Percentiles rank a stretch among this genome's conserved stretches.
Conservation (phyloP, 2,888 invertebrate species). For the Halictus quadricinctus region DNA sequence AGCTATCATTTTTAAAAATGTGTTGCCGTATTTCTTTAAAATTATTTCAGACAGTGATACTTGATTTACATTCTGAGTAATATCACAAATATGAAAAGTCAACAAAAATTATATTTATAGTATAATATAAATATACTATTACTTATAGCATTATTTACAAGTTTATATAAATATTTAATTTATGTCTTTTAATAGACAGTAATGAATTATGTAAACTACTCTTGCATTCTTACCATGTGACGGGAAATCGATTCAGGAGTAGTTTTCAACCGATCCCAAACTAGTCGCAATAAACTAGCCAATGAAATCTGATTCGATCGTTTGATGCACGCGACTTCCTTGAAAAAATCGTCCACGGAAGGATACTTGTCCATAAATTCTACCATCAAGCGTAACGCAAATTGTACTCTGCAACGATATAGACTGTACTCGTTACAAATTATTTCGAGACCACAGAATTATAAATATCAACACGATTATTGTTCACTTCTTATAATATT, state of each 20-base stretch:
- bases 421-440: neutral
- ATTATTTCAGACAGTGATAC: neutral
- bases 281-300: conserved; percentile 50
- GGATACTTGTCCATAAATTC: conserved; percentile 66
- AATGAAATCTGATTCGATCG: conserved; percentile 54
- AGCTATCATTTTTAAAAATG: neutral
- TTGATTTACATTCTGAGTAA: neutral
- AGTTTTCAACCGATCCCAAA: conserved; percentile 61
- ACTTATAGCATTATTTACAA: neutral
- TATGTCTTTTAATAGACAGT: too few relatives aligned
- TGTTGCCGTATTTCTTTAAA: neutral
- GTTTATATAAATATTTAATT: neutral
- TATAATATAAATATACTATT: neutral
- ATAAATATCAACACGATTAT: neutral
- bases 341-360: conserved; percentile 48
- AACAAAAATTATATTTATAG: neutral
- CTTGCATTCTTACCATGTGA: conserved; percentile 41
- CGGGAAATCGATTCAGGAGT: conserved; percentile 55
- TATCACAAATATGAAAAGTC: neutral
- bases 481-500: neutral
- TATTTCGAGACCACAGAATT: neutral
- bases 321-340: conserved; percentile 36
- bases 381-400: conserved; percentile 60
- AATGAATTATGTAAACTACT: neutral
- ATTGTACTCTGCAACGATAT: conserved; percentile 62